Evolutionary conservation across 2,797 vertebrate species (phyloP).

Genomic region (Pipistrellus kuhlii): DNA sequence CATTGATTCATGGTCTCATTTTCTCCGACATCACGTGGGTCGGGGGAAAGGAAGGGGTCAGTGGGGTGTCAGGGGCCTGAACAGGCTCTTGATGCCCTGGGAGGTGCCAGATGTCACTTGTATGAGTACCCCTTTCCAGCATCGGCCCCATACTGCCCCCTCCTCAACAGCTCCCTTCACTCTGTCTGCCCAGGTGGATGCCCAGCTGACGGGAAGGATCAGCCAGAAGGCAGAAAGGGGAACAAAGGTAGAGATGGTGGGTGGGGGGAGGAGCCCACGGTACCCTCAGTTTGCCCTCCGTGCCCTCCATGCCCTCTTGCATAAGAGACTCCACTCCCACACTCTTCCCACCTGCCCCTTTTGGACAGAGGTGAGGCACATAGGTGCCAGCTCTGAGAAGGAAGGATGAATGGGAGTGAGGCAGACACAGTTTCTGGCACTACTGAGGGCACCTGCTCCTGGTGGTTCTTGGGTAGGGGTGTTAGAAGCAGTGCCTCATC

Average conservation of each 20-base stretch:
- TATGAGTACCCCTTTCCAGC: not conserved
- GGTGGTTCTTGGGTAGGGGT: not conserved
- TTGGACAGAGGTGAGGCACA: not conserved
- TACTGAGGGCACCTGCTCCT: not conserved
- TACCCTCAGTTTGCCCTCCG: conserved; percentile 7
- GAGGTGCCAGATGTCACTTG: conserved; percentile 9
- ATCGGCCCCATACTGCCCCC: not conserved
- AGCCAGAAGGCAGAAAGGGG: conserved; percentile 69
- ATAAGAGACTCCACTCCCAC: not conserved
- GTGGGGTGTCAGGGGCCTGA: conserved; percentile 28
- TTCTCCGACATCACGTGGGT: conserved; percentile 72
- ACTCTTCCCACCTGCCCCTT: not conserved
- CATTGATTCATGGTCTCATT: conserved; percentile 76
- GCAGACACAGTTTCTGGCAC: not conserved
- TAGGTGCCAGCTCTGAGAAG: conserved; percentile 41
- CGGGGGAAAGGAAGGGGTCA: not conserved
- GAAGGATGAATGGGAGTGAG: not conserved
- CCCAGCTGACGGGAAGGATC: conserved; percentile 67
- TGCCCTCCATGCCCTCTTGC: not conserved
- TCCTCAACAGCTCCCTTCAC: not conserved
- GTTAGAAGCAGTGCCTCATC: not conserved
- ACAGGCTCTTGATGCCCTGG: conserved; percentile 24
- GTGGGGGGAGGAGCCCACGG: fast-evolving
- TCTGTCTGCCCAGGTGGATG: conserved; percentile 74
- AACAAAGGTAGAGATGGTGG: conserved; percentile 69